Evolutionary conservation across 2,113 vertebrate genomes (phyloP), one percentile per base, ranked within the genome.

Genomic region (Hippotragus niger): DNA sequence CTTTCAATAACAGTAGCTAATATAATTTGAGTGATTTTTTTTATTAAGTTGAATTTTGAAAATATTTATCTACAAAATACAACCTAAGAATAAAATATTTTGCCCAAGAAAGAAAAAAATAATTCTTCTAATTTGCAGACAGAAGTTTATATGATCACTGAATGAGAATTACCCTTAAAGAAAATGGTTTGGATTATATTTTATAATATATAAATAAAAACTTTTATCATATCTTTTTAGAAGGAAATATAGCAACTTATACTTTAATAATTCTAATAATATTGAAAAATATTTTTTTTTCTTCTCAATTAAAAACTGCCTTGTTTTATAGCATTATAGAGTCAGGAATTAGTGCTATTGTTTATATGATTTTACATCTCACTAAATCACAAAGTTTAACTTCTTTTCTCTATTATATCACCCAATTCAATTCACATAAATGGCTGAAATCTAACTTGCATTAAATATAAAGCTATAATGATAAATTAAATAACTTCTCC

Each of bases 401-500:
- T 45, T 81, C 52, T 80, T 89, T 89, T 76, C 52, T 84, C 33
- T 3, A 1, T 93, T 92, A 4, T 71, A 62, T 82, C 52, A 83
- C 21, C 27, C 25, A 91, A 43, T 52, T 25, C 36, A n/a, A 93
- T 88, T 31, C 36, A 81, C 14, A 81, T 78, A 81, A 96, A 50
- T 94, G 43, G 3, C 33, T 88, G 58, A 95, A 97, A 88, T 85
- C 55, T 94, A 96, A 57, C n/a, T 80, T 93, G 60, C 60, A 57
- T 88, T 97, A 92, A 96, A 67, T 94, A 86, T 50, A 97, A 82
- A 95, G n/a, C 45, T 91, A 53, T 84, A 97, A 87, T 58, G 86
- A 88, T 91, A 94, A 96, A 96, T 74, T 82, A 95, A 91, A 87
- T 85, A 93, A 91, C 21, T 91, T 84, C 33, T 92, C 89, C 88